Evolutionary conservation across 1,140 invertebrate species (phyloP).

Genomic region (Armadillidium nasatum): DNA sequence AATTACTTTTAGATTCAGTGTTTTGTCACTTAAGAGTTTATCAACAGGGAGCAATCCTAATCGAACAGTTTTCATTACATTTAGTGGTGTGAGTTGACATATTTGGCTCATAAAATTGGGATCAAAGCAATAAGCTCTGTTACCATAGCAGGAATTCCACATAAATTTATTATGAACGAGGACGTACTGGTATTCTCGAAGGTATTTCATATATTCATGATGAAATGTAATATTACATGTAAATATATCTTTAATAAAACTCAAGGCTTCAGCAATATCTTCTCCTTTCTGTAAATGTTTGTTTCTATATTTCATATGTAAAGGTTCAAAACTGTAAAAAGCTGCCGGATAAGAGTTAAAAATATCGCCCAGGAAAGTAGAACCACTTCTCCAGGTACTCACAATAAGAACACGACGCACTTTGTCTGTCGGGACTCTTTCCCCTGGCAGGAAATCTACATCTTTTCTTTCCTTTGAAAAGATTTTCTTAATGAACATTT

Average conservation of each 20-base stretch:
- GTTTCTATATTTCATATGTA: slow-evolving; percentile 35
- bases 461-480: slow-evolving; percentile 7
- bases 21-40: slow-evolving; percentile 34
- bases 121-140: slow-evolving; percentile 38
- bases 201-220: slow-evolving; percentile 34
- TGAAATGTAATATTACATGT: slow-evolving; percentile 31
- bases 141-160: slow-evolving; percentile 35
- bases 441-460: slow-evolving; percentile 33
- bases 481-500: not conserved
- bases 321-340: slow-evolving; percentile 42
- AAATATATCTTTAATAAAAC: slow-evolving; percentile 29
- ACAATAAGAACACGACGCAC: slow-evolving; percentile 35
- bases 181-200: slow-evolving; percentile 33
- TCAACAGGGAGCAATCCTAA: slow-evolving; percentile 33
- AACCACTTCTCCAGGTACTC: slow-evolving; percentile 43
- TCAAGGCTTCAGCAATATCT: slow-evolving; percentile 16
- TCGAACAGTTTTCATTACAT: slow-evolving; percentile 40
- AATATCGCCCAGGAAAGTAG: slow-evolving; percentile 41
- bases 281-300: slow-evolving; percentile 38
- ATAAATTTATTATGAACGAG: slow-evolving; percentile 32
- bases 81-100: slow-evolving; percentile 35
- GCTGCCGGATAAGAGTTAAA: slow-evolving; percentile 39
- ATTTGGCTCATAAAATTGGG: slow-evolving; percentile 29
- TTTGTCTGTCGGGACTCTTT: slow-evolving; percentile 23
- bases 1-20: slow-evolving; percentile 35